Conservation (phyloP, 2,797 vertebrate genomes). For the Otus scops region DNA sequence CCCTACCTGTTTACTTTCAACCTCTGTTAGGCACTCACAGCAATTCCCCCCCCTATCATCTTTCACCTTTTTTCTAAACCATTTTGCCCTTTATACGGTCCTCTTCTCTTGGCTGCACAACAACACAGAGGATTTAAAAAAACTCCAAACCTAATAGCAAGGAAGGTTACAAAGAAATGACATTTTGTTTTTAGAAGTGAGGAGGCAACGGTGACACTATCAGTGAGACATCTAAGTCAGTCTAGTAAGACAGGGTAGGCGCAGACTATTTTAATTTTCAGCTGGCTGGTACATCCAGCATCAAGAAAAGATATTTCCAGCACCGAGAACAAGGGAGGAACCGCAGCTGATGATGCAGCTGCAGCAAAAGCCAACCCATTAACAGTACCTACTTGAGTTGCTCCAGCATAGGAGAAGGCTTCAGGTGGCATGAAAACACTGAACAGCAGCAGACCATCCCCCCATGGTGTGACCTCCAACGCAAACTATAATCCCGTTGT, state of each 20-base stretch:
- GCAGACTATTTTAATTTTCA: neutral
- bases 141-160: neutral
- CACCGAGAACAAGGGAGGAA: neutral
- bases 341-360: neutral
- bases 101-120: neutral
- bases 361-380: neutral
- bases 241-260: neutral
- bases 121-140: neutral
- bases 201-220: neutral
- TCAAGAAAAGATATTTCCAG: neutral
- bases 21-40: neutral
- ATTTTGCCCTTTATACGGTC: neutral
- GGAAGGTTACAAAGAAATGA: neutral
- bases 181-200: neutral
- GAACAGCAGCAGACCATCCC: neutral
- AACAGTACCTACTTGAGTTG: accelerated
- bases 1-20: slow-evolving; percentile 37
- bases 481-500: neutral
- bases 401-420: neutral
- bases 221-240: neutral
- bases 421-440: neutral
- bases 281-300: neutral
- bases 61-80: neutral
- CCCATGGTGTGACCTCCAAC: neutral
- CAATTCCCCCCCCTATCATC: neutral